Percentiles rank a stretch among this genome's conserved stretches.
These are phyloP conservation scores for Acromyrmex charruanus DNA, from an alignment of 1,140 invertebrate genomes.

Conservation along the genomic window DNA sequence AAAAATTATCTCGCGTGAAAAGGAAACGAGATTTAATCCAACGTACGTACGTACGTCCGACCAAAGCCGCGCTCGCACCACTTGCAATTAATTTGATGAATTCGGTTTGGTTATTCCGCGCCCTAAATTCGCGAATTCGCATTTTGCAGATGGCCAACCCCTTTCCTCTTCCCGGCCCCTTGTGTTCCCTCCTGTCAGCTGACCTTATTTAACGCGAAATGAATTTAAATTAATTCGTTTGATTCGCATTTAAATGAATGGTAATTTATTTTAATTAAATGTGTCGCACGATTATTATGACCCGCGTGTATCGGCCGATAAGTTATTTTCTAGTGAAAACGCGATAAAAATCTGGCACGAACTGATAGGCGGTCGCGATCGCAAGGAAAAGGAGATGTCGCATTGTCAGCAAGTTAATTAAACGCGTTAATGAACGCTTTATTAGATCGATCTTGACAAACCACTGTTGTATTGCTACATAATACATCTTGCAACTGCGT, in stretches of 20 bases:
- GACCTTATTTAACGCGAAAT: constrained; percentile 59
- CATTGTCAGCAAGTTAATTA: constrained; percentile 20
- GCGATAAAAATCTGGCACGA: constrained; percentile 12
- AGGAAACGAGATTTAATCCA: constrained; percentile 9
- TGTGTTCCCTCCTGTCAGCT: not conserved
- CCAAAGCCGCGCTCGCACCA: not conserved
- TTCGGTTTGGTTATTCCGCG: constrained; percentile 44
- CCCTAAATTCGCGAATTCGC: constrained; percentile 46
- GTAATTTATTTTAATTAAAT: constrained; percentile 58
- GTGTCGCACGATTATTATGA: constrained; percentile 40
- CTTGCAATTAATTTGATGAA: constrained; percentile 42
- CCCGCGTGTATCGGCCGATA: not conserved
- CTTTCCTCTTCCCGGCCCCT: too few species aligned
- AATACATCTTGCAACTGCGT: not conserved
- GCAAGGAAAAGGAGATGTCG: constrained; percentile 19
- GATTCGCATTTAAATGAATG: constrained; percentile 51
- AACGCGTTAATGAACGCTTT: constrained; percentile 15
- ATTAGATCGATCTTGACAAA: constrained; percentile 8
- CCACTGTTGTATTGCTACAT: too few species aligned
- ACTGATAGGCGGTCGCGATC: not conserved
- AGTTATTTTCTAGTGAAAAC: constrained; percentile 22
- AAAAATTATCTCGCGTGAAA: constrained; percentile 12
- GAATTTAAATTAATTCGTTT: constrained; percentile 64
- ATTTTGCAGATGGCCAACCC: constrained; percentile 10
- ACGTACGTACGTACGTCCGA: not conserved